phyloP scores from a whole-genome alignment of 2,888 invertebrate species.

The Leptinotarsa rubiginosa region DNA sequence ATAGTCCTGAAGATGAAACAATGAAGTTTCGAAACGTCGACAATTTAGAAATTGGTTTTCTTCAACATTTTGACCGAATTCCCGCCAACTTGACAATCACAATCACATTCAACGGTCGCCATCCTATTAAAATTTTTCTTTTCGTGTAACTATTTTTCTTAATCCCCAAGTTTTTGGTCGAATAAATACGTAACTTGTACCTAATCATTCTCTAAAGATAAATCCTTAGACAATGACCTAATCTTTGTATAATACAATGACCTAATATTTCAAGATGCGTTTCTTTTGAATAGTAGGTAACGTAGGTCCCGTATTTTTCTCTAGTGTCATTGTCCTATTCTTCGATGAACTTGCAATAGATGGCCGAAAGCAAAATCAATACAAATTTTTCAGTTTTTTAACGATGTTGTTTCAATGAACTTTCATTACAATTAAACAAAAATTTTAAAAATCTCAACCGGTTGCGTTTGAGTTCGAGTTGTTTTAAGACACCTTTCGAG shows the following conservation, averaged over 20 bases:
- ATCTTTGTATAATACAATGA: background rate
- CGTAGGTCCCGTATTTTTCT: background rate
- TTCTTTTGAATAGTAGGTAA: background rate
- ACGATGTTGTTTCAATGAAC: constrained; percentile 54
- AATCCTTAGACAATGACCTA: background rate
- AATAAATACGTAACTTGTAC: background rate
- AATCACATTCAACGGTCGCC: too few species aligned
- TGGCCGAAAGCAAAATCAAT: constrained; percentile 52
- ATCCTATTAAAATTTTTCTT: too few species aligned
- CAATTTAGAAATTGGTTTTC: too few species aligned
- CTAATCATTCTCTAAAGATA: too few species aligned
- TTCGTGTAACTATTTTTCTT: too few species aligned
- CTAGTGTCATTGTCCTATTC: constrained; percentile 6
- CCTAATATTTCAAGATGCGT: background rate
- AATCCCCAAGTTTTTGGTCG: too few species aligned
- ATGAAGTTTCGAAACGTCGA: too few species aligned
- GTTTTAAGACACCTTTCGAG: constrained; percentile 16
- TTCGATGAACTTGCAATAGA: constrained; percentile 22
- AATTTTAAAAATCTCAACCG: constrained; percentile 36
- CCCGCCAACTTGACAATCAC: too few species aligned
- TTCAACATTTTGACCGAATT: too few species aligned
- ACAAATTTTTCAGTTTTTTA: constrained; percentile 54
- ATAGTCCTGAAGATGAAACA: too few species aligned
- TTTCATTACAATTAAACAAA: constrained; percentile 47
- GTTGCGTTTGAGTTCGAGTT: background rate